A percentile compares a stretch with the other conserved stretches of the same genome.
Conservation (phyloP, 2,888 invertebrate genomes). For the Hedychridium roseum region DNA sequence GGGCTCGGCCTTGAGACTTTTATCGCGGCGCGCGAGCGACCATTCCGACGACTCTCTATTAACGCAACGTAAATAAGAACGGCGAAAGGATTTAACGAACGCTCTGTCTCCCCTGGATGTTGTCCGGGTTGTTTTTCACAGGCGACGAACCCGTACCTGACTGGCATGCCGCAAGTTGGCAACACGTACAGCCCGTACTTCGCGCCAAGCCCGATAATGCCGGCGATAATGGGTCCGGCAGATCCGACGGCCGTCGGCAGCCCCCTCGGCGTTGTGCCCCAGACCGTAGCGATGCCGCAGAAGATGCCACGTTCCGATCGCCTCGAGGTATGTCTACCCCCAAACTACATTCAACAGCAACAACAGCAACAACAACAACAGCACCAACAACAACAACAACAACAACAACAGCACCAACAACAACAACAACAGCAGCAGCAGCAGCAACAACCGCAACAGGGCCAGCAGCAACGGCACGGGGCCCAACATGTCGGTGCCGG, state of each 20-base stretch:
- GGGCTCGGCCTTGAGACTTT: too few relatives aligned
- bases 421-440: too few relatives aligned
- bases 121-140: conserved; percentile 63
- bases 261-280: conserved; percentile 83
- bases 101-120: conserved; percentile 48
- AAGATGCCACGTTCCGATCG: conserved; percentile 95
- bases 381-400: conserved; percentile 39
- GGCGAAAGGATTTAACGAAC: too few relatives aligned
- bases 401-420: conserved; percentile 42
- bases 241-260: conserved; percentile 83
- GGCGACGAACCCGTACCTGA: conserved; percentile 92
- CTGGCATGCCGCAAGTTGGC: conserved; percentile 88
- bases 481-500: conserved; percentile 59
- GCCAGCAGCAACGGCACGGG: conserved; percentile 55
- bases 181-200: conserved; percentile 93
- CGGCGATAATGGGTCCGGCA: conserved; percentile 83
- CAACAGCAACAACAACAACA: conserved; percentile 54
- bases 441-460: conserved; percentile 47
- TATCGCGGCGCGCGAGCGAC: too few relatives aligned
- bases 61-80: too few relatives aligned
- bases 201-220: conserved; percentile 88
- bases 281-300: conserved; percentile 88
- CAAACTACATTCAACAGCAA: conserved; percentile 60
- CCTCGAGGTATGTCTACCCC: conserved; percentile 85
- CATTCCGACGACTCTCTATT: too few relatives aligned